Percentiles rank a stretch among this genome's conserved stretches.
phyloP scores from a whole-genome alignment of 2,888 invertebrate genomes.

The Cheiracanthium punctorium region DNA sequence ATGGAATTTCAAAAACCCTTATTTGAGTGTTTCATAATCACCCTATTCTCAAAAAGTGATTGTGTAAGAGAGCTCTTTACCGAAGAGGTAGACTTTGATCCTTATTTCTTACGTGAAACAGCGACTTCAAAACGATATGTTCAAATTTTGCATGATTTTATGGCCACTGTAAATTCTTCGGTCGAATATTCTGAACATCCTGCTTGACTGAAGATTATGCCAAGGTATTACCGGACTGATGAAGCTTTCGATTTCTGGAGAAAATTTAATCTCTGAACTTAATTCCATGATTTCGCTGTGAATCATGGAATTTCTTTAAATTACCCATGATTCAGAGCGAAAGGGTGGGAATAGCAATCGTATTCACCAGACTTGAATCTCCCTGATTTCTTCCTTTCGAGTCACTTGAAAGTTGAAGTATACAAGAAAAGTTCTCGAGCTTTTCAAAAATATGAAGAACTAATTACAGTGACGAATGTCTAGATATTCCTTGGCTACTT shows the following conservation, averaged over 20 bases:
- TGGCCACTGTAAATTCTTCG: neutral
- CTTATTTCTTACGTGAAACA: neutral
- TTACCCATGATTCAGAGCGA: neutral
- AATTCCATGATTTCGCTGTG: too few species aligned
- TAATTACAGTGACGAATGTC: neutral
- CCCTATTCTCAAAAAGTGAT: neutral
- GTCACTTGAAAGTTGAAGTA: neutral
- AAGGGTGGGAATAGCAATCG: neutral
- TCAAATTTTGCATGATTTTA: neutral
- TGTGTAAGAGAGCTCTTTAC: neutral
- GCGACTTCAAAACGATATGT: neutral
- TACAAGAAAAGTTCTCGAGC: too few species aligned
- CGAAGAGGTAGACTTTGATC: neutral
- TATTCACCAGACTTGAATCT: neutral
- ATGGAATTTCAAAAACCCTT: neutral
- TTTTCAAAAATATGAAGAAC: neutral
- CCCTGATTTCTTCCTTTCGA: neutral
- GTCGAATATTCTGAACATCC: neutral
- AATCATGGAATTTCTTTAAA: too few species aligned
- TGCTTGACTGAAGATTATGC: neutral
- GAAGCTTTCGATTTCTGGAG: neutral
- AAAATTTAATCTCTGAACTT: too few species aligned
- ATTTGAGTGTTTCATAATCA: neutral
- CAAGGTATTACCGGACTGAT: neutral
- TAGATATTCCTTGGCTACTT: neutral